Percentiles rank a stretch among this genome's conserved stretches.
These are phyloP conservation scores for Drosophila formosana DNA, from an alignment of 2,888 invertebrate genomes.

Conservation along the genomic window DNA sequence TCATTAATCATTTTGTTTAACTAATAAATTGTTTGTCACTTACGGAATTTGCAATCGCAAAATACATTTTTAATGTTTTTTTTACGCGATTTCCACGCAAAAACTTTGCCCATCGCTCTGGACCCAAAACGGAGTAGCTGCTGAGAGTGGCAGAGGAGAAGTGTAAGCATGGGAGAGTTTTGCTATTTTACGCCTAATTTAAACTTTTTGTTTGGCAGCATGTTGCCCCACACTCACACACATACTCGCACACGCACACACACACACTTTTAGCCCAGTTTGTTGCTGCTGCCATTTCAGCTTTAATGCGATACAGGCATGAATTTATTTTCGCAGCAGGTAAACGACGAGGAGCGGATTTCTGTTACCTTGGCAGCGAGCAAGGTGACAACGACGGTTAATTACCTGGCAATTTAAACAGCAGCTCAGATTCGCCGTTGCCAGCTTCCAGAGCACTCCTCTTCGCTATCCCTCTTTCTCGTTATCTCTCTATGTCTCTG, in stretches of 20 bases:
- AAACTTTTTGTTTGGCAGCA: conserved; percentile 43
- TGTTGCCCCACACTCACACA: neutral
- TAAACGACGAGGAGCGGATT: neutral
- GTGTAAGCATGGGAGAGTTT: neutral
- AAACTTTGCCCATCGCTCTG: conserved; percentile 7
- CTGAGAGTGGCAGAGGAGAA: neutral
- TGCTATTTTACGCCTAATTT: conserved; percentile 58
- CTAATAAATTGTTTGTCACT: conserved; percentile 23
- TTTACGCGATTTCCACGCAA: conserved; percentile 26
- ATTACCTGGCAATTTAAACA: conserved; percentile 72
- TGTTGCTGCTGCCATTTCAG: conserved; percentile 10
- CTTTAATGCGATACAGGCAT: conserved; percentile 24
- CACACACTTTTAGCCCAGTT: neutral
- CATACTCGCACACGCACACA: neutral
- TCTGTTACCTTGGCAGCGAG: conserved; percentile 23
- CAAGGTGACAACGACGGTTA: conserved; percentile 63
- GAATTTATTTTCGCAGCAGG: conserved; percentile 20
- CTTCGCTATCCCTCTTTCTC: conserved; percentile 1
- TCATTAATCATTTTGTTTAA: conserved; percentile 16
- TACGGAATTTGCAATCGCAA: conserved; percentile 1
- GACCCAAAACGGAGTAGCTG: neutral
- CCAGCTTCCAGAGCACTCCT: neutral
- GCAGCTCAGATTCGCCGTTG: conserved; percentile 34
- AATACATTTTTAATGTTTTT: conserved; percentile 27
- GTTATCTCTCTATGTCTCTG: neutral